Base-by-base conservation (phyloP, 2,888 invertebrate species). In the Lasioglossum morio region DNA sequence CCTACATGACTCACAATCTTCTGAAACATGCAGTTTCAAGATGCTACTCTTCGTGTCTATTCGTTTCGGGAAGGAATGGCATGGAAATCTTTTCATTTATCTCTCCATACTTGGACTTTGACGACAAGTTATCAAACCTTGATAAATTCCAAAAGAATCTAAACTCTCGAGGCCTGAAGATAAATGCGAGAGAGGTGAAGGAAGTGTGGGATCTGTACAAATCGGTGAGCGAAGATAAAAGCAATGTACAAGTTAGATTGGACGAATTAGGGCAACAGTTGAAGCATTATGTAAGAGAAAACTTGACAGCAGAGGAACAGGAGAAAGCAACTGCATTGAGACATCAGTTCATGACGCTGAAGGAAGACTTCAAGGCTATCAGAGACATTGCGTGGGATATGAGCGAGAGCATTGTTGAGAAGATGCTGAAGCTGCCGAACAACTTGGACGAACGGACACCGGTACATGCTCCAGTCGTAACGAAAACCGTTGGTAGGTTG, bases 361-460 rank as follows among this genome's bases (percentile, higher is more conserved):
- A 96, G 92, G 96, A 96, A 72, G 97, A 97, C 88, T 94, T 97
- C n/a, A 97, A 96, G 93, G 95, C 95, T 48, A 92, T 98, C 1
- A 97, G 96, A 93, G 95, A 96, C 19, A 95, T 96, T 70, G 94
- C 97, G n/a, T 97, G 97, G 96, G 96, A 96, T n/a, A 95, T 98
- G 10, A 98, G 98, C 94, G 97, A 97, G 93, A 96, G 96, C 77
- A 96, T 97, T 14, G 96, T 97, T 72, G 93, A 97, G 48, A 96
- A 96, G 91, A 96, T 96, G 83, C 95, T 98, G 77, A 96, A 96
- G 91, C 93, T 98, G 79, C 98, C 98, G 0, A 98, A 98, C 94
- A 91, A 93, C 74, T 92, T 98, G 85, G 97, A 98, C 94, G 86
- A 95, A 0, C 95, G 95, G 73, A 97, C 98, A 30, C 97, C 98